Base-by-base conservation (phyloP, 2,888 invertebrate genomes). In the Cephus spinipes region DNA sequence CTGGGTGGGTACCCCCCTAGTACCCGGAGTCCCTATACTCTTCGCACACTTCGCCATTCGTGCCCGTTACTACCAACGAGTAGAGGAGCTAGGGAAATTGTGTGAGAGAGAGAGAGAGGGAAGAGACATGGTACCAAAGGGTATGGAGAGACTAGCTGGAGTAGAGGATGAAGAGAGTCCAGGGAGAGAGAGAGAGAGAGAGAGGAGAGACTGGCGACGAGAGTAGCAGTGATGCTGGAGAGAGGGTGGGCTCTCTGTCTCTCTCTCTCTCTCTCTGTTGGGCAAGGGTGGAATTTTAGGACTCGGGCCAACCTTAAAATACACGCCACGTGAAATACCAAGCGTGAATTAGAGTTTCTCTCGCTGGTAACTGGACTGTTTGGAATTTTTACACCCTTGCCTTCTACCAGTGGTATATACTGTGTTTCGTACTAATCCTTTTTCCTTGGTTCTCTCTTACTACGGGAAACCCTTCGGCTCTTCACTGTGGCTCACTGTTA, bases 211-310 rank as follows among this genome's bases (percentile, higher is more conserved):
- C 74, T 40, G 40, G 40, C 9, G 23, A 55, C 15, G 40, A 55
- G 40, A 55, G 40, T 6, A 23, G 40, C 40, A 23, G 12, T 30
- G 71, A 32, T 32, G 71, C 12, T 30, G 71, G 77, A 76, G 76
- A 73, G 76, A 74, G 35, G 74, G 80, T 82, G 81, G 82, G 81
- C 81, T 80, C 76, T 40, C 83, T 84, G 86, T 85, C 76, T 77
- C 78, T 82, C 81, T 79, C 77, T 77, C 68, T 79, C 81, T 80
- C 80, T 81, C 80, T 80, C 80, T 77, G 79, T 77, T 79, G 78
- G 84, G 86, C 81, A 83, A 84, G 88, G 89, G 86, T 88, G 89
- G 88, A 90, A 90, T 90, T 91, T 90, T 90, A 88, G 88, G 87
- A 85, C 83, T 82, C 80, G 82, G 85, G 82, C 85, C 85, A 85